These are phyloP conservation scores for Phthorimaea operculella DNA, from an alignment of 1,140 invertebrate genomes.

Conservation along the genomic window DNA sequence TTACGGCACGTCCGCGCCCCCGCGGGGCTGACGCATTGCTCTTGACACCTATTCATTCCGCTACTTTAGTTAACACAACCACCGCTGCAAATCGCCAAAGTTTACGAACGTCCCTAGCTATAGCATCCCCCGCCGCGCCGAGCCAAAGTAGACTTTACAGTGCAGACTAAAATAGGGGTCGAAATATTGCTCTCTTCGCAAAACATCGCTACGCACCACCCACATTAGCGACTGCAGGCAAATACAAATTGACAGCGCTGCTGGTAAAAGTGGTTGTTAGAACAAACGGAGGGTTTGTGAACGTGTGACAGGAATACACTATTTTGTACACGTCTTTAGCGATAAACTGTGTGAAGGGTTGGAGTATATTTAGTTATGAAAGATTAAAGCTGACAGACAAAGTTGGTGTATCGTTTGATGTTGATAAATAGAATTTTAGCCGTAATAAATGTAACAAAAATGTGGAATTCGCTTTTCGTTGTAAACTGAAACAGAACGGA, in stretches of 20 bases:
- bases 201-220: slow-evolving; percentile 29
- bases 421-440: too few relatives aligned
- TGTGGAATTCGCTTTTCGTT: too few relatives aligned
- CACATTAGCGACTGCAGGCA: slow-evolving; percentile 53
- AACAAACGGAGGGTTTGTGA: slow-evolving; percentile 33
- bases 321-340: slow-evolving; percentile 23
- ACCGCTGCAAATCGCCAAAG: slow-evolving; percentile 3
- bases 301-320: slow-evolving; percentile 56
- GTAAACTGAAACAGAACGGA: background rate
- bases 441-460: too few relatives aligned
- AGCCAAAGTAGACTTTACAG: too few relatives aligned
- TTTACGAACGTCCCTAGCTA: background rate
- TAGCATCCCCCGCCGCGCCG: too few relatives aligned
- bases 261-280: slow-evolving; percentile 47
- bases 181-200: slow-evolving; percentile 15
- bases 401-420: background rate
- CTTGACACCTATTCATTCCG: slow-evolving; percentile 57
- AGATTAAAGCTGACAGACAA: slow-evolving; percentile 5
- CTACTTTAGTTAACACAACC: slow-evolving; percentile 37
- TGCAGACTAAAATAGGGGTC: background rate
- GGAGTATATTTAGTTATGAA: slow-evolving; percentile 11
- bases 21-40: slow-evolving; percentile 53
- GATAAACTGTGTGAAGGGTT: slow-evolving; percentile 17
- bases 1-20: slow-evolving; percentile 56
- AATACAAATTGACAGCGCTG: slow-evolving; percentile 60